Evolutionary conservation across 2,797 vertebrate genomes (phyloP), one percentile per base, ranked within the genome.

Genomic region (Acrocephalus scirpaceus): DNA sequence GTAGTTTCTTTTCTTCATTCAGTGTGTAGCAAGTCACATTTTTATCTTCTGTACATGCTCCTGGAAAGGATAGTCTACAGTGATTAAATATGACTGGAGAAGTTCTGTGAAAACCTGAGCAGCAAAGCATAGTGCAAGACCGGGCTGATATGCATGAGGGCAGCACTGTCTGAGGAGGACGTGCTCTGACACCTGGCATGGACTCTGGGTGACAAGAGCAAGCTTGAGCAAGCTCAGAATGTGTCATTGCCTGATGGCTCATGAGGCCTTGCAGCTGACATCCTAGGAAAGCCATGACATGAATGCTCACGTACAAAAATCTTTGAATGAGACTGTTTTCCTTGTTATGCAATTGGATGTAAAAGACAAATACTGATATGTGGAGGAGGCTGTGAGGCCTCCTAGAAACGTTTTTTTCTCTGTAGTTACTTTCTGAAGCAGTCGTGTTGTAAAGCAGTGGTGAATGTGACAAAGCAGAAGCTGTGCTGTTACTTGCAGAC

Each of bases 291-390:
- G 15, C n/a, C 61, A 48, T 3, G 2, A 3, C 40, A 70, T 34
- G 30, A 75, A 26, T 0, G 2, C 13, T 74, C 16, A 27, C 0
- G 0, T 7, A 8, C 19, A 50, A 40, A 51, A 54, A 16, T 51
- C 30, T 77, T 66, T 29, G 29, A 71, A 32, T 30, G 9, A 61
- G n/a, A 15, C 47, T 50, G 11, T 67, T 67, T 86, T 62, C 34
- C 38, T 75, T 58, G 11, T 29, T 73, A 22, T 13, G 9, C 50
- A 50, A 16, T 11, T 42, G 26, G 8, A n/a, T 57, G 5, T 64
- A 10, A 26, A 86, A 70, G 15, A 36, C 13, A 53, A 36, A 47
- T 57, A 40, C 4, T 25, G 16, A 23, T n/a, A 21, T 4, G 6
- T 42, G 12, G 56, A 80, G n/a, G 11, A 72, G 16, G 56, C 19